phyloP scores from a whole-genome alignment of 2,888 invertebrate genomes.

The Pandemis cinnamomeana region DNA sequence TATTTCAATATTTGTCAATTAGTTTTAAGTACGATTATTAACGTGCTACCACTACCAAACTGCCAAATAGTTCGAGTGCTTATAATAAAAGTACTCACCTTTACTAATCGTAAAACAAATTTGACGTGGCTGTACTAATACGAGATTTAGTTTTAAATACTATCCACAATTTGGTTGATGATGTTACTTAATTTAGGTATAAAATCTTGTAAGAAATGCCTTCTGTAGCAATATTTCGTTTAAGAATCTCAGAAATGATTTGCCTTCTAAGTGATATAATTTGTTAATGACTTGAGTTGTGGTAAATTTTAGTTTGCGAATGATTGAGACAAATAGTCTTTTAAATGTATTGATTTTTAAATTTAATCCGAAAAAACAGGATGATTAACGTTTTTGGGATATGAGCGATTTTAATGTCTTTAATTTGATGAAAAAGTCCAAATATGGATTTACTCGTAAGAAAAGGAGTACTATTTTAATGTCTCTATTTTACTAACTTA shows the following conservation, averaged over 20 bases:
- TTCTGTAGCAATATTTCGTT: conserved; percentile 10
- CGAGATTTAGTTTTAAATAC: not conserved
- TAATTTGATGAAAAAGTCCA: too few relatives aligned
- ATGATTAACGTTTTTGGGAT: not conserved
- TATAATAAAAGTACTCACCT: not conserved
- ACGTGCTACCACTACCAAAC: not conserved
- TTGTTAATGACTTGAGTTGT: not conserved
- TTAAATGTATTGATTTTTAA: too few relatives aligned
- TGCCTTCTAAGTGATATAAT: conserved; percentile 3
- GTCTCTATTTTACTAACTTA: not conserved
- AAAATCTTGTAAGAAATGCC: not conserved
- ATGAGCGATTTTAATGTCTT: not conserved
- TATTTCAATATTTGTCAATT: not conserved
- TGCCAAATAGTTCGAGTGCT: not conserved
- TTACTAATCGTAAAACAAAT: not conserved
- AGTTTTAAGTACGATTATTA: too few relatives aligned
- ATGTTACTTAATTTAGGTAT: not conserved
- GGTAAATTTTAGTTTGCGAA: not conserved
- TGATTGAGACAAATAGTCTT: not conserved
- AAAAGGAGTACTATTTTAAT: not conserved
- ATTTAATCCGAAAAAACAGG: too few relatives aligned
- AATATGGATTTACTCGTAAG: too few relatives aligned
- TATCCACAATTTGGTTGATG: not conserved
- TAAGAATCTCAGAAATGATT: conserved; percentile 8
- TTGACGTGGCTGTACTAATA: not conserved